Evolutionary conservation across 1,140 invertebrate genomes (phyloP), one percentile per base, ranked within the genome.

Genomic region (Drosophila asahinai): DNA sequence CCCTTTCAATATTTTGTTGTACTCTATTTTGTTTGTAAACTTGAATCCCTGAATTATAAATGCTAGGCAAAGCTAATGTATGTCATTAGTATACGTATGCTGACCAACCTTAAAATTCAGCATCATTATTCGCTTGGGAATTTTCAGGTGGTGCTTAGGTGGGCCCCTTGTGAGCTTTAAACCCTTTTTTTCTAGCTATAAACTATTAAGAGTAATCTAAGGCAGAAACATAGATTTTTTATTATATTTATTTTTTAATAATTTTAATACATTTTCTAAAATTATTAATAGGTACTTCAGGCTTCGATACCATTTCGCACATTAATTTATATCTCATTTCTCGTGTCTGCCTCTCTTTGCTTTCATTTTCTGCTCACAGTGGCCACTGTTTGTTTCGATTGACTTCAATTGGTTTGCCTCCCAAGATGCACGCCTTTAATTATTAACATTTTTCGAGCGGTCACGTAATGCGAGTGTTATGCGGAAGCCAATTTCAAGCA

Each of bases 351-450:
- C 30, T 51, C 17, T 48, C 25, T 72, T 72, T 11, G 63, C 65
- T 49, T 58, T 71, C 43, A 9, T 52, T 67, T 67, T 43, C 63
- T n/a, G 36, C 43, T 42, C 67, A 59, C 52, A 71, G 45, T 72
- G 45, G 45, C 33, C 17, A 19, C 36, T 51, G 66, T 72, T 49
- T 60, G 43, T 72, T 72, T 73, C 54, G 67, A 73, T 73, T 72
- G 67, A 55, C 58, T 51, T 60, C 54, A 73, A 73, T 73, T 73
- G 67, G 70, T 61, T 73, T 61, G 70, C 67, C 70, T 61, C 70
- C 52, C 70, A 73, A 73, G 67, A 73, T 73, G 70, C 70, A 61
- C 47, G 70, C 54, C 54, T 72, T 73, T 73, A 73, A 73, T 73
- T 73, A 73, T 43, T n/a, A 60, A 38, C 67, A 51, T 72, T 73